Conservation (phyloP, 1,140 invertebrate genomes). For the Anastrepha obliqua region DNA sequence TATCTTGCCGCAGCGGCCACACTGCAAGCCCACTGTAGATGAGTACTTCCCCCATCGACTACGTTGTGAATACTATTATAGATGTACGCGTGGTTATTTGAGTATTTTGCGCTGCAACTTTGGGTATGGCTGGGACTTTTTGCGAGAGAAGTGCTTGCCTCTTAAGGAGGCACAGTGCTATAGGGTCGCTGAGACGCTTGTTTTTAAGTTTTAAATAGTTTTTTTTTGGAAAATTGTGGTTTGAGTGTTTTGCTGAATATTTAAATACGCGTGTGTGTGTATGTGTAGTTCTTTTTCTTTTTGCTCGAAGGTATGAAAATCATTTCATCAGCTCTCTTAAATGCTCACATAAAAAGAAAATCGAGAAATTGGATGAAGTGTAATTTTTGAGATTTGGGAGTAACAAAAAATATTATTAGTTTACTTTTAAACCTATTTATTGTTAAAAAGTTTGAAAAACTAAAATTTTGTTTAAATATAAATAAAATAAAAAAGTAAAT, state of each 20-base stretch:
- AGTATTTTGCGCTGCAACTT: constrained; percentile 68
- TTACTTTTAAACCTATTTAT: too few species aligned
- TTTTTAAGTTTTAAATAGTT: constrained; percentile 14
- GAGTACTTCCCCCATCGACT: constrained; percentile 63
- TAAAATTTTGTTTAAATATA: too few species aligned
- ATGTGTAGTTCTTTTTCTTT: neutral
- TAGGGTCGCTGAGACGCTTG: neutral
- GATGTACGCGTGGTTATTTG: constrained; percentile 64
- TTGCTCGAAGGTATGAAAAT: neutral
- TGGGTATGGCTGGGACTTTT: constrained; percentile 64
- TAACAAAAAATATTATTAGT: too few species aligned
- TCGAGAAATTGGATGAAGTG: too few species aligned
- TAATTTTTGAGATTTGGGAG: too few species aligned
- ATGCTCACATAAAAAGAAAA: too few species aligned
- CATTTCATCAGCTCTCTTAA: neutral
- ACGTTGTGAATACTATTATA: constrained; percentile 69
- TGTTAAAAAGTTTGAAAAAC: too few species aligned
- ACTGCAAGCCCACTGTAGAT: constrained; percentile 60
- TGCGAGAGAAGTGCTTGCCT: constrained; percentile 62
- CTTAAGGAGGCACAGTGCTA: constrained; percentile 61
- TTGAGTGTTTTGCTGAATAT: neutral
- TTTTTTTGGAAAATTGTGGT: neutral
- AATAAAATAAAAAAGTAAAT: too few species aligned
- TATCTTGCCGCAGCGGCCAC: constrained; percentile 57
- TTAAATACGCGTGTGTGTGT: neutral